phyloP scores from a whole-genome alignment of 1,140 invertebrate species.

The Lepeophtheirus salmonis region DNA sequence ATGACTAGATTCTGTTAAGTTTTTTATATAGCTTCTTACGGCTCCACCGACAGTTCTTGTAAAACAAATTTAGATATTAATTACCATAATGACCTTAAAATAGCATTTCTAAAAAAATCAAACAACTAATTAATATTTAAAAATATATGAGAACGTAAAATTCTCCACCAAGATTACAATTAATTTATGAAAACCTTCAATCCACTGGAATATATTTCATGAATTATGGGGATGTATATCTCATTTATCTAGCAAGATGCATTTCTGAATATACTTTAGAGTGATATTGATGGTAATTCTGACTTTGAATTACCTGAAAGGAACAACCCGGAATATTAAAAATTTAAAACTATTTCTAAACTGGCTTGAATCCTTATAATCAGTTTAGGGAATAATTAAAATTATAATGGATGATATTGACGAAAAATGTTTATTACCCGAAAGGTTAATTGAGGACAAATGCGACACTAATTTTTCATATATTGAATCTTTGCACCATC shows the following conservation, averaged over 20 bases:
- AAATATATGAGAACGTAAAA: too few species aligned
- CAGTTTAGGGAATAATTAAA: constrained; percentile 51
- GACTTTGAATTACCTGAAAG: constrained; percentile 46
- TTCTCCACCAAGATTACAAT: constrained; percentile 34
- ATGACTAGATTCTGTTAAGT: too few species aligned
- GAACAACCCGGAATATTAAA: constrained; percentile 50
- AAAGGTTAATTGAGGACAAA: constrained; percentile 78
- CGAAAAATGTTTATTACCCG: constrained; percentile 55
- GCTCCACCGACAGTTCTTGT: too few species aligned
- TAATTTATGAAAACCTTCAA: constrained; percentile 52
- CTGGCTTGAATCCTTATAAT: constrained; percentile 62
- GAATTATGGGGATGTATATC: constrained; percentile 63
- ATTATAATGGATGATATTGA: constrained; percentile 70
- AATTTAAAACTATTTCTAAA: constrained; percentile 59
- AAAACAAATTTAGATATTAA: too few species aligned
- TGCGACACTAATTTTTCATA: constrained; percentile 83
- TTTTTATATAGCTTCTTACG: too few species aligned
- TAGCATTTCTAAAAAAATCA: too few species aligned
- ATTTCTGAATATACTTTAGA: constrained; percentile 53
- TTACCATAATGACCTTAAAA: too few species aligned
- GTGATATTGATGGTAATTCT: constrained; percentile 16
- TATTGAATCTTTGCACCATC: constrained; percentile 91
- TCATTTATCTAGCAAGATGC: constrained; percentile 65
- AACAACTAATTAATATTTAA: too few species aligned
- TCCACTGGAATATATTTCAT: constrained; percentile 74